Percentiles rank a stretch among this genome's conserved stretches.
These are phyloP conservation scores for Habrosyne pyritoides DNA, from an alignment of 2,888 invertebrate species.

Conservation along the genomic window DNA sequence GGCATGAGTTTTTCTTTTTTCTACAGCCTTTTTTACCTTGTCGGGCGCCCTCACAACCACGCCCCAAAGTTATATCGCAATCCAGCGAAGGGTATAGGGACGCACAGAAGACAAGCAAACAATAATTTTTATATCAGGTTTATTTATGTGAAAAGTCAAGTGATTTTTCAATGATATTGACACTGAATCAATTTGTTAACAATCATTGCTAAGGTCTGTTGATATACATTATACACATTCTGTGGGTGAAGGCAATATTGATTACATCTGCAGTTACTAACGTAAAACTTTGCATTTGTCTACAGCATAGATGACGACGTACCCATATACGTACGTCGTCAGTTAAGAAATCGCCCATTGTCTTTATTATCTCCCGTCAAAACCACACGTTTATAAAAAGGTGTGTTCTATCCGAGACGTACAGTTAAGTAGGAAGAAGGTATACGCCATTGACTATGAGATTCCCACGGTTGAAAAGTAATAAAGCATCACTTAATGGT, in stretches of 20 bases:
- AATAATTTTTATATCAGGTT: too few relatives aligned
- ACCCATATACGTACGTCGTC: neutral
- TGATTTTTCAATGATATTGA: neutral
- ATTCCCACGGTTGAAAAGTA: conserved; percentile 1
- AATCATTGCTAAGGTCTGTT: neutral
- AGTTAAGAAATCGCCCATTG: neutral
- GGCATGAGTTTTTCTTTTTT: too few relatives aligned
- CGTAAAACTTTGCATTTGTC: too few relatives aligned
- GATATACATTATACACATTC: neutral
- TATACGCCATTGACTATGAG: neutral
- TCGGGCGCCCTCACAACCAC: too few relatives aligned
- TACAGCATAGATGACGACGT: too few relatives aligned
- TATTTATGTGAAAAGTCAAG: too few relatives aligned
- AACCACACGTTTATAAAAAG: neutral
- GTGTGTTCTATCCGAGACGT: conserved; percentile 1
- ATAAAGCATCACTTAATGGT: neutral
- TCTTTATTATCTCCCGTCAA: neutral
- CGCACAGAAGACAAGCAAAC: too few relatives aligned
- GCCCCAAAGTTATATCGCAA: too few relatives aligned
- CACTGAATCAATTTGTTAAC: neutral
- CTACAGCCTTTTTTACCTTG: too few relatives aligned
- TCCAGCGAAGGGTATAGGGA: too few relatives aligned
- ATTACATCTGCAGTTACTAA: too few relatives aligned
- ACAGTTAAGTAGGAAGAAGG: conserved; percentile 6
- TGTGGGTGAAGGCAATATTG: too few relatives aligned